Evolutionary conservation across 2,113 vertebrate genomes (phyloP).

Genomic region (Stictonetta naevosa): DNA sequence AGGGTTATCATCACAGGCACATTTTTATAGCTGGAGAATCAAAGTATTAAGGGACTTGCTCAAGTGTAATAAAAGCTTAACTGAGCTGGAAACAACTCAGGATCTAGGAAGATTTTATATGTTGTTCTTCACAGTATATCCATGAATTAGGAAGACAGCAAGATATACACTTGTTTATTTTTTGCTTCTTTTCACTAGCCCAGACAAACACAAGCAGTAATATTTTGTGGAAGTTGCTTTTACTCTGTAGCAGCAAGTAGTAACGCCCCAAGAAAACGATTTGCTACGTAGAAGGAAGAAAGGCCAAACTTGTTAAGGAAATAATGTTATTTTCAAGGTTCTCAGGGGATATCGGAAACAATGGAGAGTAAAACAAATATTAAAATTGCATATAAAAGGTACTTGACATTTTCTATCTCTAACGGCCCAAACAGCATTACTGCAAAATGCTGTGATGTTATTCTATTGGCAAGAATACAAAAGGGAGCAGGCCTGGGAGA

Average conservation of each 20-base stretch:
- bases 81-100: not conserved
- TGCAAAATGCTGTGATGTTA: slow-evolving; percentile 40
- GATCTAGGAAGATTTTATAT: not conserved
- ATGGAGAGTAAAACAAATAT: slow-evolving; percentile 65
- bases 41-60: not conserved
- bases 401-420: slow-evolving; percentile 54
- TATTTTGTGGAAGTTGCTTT: not conserved
- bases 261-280: slow-evolving; percentile 5
- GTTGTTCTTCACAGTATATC: not conserved
- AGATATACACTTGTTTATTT: not conserved
- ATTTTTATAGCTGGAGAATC: not conserved
- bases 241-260: not conserved
- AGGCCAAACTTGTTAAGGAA: slow-evolving; percentile 71
- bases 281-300: slow-evolving; percentile 49
- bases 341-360: slow-evolving; percentile 65
- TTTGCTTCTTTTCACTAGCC: not conserved
- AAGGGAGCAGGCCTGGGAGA: not conserved
- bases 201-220: not conserved
- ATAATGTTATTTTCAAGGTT: slow-evolving; percentile 58
- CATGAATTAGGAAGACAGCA: not conserved
- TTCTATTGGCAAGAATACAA: slow-evolving; percentile 25
- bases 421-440: not conserved
- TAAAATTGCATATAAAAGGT: slow-evolving; percentile 43
- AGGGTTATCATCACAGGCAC: not conserved
- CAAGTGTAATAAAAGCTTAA: not conserved